A percentile compares a stretch with the other conserved stretches of the same genome.
Evolutionary conservation across 2,113 vertebrate genomes (phyloP).

Genomic region (Glaucidium brasilianum): DNA sequence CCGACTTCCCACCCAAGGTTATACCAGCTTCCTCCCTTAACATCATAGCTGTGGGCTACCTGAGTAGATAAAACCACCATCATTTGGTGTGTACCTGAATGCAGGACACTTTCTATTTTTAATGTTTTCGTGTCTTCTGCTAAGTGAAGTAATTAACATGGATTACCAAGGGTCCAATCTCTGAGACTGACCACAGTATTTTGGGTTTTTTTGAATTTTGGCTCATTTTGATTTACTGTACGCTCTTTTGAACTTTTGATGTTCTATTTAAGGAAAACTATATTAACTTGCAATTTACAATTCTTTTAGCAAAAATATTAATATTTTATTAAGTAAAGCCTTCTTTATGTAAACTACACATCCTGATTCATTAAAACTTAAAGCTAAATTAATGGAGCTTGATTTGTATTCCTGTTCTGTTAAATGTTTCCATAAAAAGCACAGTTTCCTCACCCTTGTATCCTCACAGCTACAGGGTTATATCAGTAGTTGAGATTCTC

Average conservation of each 20-base stretch:
- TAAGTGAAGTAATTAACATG: neutral
- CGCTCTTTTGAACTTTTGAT: neutral
- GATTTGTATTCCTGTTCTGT: slow-evolving; percentile 27
- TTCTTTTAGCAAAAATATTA: slow-evolving; percentile 31
- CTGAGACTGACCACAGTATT: neutral
- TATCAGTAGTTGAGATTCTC: neutral
- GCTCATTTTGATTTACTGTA: neutral
- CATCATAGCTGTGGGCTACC: accelerated
- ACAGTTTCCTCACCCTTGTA: neutral
- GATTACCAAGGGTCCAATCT: neutral
- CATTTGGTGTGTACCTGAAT: accelerated
- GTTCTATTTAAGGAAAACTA: neutral
- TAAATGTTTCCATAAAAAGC: slow-evolving; percentile 19
- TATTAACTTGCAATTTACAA: neutral
- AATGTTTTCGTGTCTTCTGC: neutral
- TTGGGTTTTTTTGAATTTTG: neutral
- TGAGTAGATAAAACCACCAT: neutral
- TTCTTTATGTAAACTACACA: slow-evolving; percentile 33
- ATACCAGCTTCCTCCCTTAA: neutral
- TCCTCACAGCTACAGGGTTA: neutral
- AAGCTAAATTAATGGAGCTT: slow-evolving; percentile 28
- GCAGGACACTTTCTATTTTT: accelerated
- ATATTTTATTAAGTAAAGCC: slow-evolving; percentile 44
- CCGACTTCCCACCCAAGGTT: neutral
- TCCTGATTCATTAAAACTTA: slow-evolving; percentile 43